phyloP scores from a whole-genome alignment of 1,140 invertebrate genomes.

The Cydia amplana region DNA sequence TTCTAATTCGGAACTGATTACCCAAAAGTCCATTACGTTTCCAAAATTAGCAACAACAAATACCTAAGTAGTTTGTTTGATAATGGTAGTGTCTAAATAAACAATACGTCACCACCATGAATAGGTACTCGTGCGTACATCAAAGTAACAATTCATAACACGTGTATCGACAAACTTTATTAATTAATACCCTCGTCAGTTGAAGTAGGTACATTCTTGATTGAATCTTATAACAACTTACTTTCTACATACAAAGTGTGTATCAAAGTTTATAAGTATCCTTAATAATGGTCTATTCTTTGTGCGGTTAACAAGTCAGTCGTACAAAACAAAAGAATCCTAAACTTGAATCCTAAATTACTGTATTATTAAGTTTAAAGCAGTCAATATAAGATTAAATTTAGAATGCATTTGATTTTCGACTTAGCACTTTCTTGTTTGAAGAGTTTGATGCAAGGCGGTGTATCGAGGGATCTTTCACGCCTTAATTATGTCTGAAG shows the following conservation, averaged over 20 bases:
- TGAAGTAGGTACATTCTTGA: neutral
- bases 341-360: neutral
- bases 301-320: slow-evolving; percentile 21
- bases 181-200: neutral
- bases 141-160: neutral
- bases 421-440: neutral
- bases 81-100: neutral
- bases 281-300: slow-evolving; percentile 7
- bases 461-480: slow-evolving; percentile 43
- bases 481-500: slow-evolving; percentile 59
- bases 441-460: neutral
- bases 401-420: neutral
- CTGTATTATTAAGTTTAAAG: neutral
- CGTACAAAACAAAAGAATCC: neutral
- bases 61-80: too few relatives aligned
- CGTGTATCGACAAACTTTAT: slow-evolving; percentile 10
- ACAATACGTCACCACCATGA: neutral
- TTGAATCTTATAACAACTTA: neutral
- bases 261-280: slow-evolving; percentile 25
- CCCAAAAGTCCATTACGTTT: too few relatives aligned
- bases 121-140: neutral
- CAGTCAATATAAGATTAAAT: neutral
- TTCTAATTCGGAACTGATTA: too few relatives aligned
- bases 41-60: too few relatives aligned
- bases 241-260: neutral